Evolutionary conservation across 2,888 invertebrate genomes (phyloP).

Genomic region (Drosophila flavopinicola): DNA sequence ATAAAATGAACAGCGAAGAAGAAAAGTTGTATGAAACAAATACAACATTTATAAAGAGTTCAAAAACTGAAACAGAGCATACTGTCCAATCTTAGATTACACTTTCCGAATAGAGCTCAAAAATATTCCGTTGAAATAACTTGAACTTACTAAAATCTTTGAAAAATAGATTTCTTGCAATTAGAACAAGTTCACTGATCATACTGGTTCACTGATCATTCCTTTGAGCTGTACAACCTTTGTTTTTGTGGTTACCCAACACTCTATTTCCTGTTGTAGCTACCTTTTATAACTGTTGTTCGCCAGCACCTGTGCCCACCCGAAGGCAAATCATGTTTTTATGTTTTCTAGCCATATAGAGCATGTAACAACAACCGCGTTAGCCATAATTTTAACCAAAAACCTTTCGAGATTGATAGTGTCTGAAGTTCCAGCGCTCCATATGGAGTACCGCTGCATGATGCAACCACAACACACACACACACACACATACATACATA

Average conservation of each 20-base stretch:
- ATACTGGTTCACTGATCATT: neutral
- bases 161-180: no score
- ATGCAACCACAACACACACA: slow-evolving; percentile 31
- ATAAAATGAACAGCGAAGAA: no score
- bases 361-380: slow-evolving; percentile 21
- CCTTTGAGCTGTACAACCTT: neutral
- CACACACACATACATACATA: neutral
- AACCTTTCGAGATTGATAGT: slow-evolving; percentile 21
- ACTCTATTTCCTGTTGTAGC: slow-evolving; percentile 3
- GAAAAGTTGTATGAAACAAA: no score
- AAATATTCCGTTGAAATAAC: no score
- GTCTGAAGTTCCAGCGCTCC: slow-evolving; percentile 13
- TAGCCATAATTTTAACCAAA: slow-evolving; percentile 9
- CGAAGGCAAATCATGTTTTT: neutral
- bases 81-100: no score
- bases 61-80: no score
- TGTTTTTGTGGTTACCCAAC: slow-evolving; percentile 14
- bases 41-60: no score
- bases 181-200: no score
- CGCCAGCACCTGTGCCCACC: slow-evolving; percentile 4
- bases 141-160: no score
- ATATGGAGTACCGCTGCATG: slow-evolving; percentile 15
- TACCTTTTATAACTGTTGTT: neutral
- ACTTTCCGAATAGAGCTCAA: no score
- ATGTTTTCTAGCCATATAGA: slow-evolving; percentile 21